These are phyloP conservation scores for Himalopsyche anomala DNA, from an alignment of 2,888 invertebrate genomes.

Conservation along the genomic window DNA sequence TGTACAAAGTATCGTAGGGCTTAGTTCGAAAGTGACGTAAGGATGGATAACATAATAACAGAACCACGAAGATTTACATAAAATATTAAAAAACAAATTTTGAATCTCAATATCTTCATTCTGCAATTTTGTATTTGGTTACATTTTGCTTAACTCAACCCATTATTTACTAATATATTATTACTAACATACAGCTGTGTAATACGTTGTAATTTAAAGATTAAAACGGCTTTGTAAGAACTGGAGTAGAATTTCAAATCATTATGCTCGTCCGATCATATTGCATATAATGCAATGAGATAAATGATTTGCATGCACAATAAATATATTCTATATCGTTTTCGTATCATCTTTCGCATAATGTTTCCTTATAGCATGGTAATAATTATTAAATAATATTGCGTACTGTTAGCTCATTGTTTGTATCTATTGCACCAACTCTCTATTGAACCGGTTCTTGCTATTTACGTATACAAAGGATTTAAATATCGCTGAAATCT, in stretches of 20 bases:
- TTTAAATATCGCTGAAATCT: slow-evolving; percentile 25
- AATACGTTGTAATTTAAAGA: too few relatives aligned
- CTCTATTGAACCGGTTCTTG: neutral
- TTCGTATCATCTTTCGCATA: neutral
- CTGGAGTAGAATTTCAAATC: neutral
- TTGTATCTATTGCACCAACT: neutral
- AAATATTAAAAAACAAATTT: too few relatives aligned
- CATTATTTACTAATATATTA: too few relatives aligned
- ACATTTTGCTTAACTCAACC: too few relatives aligned
- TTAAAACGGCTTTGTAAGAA: neutral
- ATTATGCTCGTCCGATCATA: neutral
- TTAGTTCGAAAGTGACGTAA: too few relatives aligned
- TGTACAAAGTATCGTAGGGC: too few relatives aligned
- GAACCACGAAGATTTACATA: too few relatives aligned
- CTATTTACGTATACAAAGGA: slow-evolving; percentile 27
- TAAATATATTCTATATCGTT: slow-evolving; percentile 4
- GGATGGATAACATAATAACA: too few relatives aligned
- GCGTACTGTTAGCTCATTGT: slow-evolving; percentile 23
- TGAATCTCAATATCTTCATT: too few relatives aligned
- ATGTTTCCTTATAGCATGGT: neutral
- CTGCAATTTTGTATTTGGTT: too few relatives aligned
- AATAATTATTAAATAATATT: slow-evolving; percentile 24
- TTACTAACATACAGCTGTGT: too few relatives aligned
- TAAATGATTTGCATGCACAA: neutral
- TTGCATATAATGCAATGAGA: neutral